phyloP scores from a whole-genome alignment of 1,140 invertebrate species.

The Chironomus tepperi region DNA sequence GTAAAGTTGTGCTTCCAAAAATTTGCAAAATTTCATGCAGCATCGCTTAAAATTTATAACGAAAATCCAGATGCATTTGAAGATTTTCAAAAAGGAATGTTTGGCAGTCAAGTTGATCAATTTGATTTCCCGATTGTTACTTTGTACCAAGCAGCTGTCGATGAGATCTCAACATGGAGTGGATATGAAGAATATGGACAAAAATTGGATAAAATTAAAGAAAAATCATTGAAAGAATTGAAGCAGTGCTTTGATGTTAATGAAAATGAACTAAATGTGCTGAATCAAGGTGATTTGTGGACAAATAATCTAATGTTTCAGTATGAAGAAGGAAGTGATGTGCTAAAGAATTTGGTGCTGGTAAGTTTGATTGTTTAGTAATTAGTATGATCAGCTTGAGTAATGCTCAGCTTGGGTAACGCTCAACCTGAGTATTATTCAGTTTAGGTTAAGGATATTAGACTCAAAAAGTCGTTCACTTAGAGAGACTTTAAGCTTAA shows the following conservation, averaged over 20 bases:
- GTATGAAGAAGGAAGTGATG: constrained; percentile 30
- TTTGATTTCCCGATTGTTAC: neutral
- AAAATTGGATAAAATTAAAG: constrained; percentile 31
- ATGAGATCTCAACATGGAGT: constrained; percentile 29
- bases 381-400: too few relatives aligned
- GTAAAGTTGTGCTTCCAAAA: constrained; percentile 42
- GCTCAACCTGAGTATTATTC: too few relatives aligned
- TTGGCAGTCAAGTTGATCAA: neutral
- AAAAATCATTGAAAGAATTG: constrained; percentile 35
- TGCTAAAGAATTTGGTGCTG: neutral
- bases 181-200: constrained; percentile 32
- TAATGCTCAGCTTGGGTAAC: too few relatives aligned
- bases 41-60: constrained; percentile 37
- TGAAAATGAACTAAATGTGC: constrained; percentile 46
- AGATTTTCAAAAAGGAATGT: neutral
- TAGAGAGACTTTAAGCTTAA: too few relatives aligned
- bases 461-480: too few relatives aligned
- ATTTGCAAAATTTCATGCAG: constrained; percentile 47
- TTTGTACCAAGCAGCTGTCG: neutral
- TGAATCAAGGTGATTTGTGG: constrained; percentile 53
- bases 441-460: too few relatives aligned
- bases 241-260: constrained; percentile 32
- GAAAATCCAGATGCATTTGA: constrained; percentile 18
- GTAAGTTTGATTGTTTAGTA: too few relatives aligned
- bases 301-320: constrained; percentile 40